A percentile compares a stretch with the other conserved stretches of the same genome.
phyloP scores from a whole-genome alignment of 2,113 vertebrate species.

The Lagopus muta region DNA sequence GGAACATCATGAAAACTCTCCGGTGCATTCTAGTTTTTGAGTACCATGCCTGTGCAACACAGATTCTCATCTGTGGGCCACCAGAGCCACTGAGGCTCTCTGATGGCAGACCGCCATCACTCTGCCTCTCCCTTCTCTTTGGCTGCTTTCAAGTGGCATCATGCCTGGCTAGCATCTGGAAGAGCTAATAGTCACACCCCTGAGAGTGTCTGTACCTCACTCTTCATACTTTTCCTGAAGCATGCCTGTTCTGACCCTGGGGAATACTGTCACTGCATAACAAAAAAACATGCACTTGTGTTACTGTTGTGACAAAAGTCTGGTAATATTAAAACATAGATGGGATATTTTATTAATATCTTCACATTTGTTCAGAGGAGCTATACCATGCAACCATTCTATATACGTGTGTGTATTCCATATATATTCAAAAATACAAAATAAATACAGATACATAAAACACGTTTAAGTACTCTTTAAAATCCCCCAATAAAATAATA shows the following conservation, averaged over 20 bases:
- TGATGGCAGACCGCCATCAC: rapidly evolving
- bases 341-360: neutral
- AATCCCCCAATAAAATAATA: neutral
- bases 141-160: neutral
- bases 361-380: too few relatives aligned
- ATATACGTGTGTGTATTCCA: neutral
- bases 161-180: neutral
- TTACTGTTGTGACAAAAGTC: neutral
- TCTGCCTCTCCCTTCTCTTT: neutral
- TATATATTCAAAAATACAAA: too few relatives aligned
- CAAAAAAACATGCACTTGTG: neutral
- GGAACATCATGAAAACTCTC: neutral
- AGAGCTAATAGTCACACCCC: neutral
- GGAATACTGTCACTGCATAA: neutral
- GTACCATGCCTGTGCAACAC: neutral
- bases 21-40: neutral
- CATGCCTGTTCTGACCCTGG: neutral
- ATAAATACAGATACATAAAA: too few relatives aligned
- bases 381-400: too few relatives aligned
- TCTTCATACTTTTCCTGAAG: neutral
- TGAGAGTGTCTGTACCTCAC: neutral
- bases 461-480: neutral
- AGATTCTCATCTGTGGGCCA: rapidly evolving
- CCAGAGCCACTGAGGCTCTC: neutral
- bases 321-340: neutral